These are phyloP conservation scores for Monarcha castaneiventris DNA, from an alignment of 2,113 vertebrate species.

Conservation along the genomic window DNA sequence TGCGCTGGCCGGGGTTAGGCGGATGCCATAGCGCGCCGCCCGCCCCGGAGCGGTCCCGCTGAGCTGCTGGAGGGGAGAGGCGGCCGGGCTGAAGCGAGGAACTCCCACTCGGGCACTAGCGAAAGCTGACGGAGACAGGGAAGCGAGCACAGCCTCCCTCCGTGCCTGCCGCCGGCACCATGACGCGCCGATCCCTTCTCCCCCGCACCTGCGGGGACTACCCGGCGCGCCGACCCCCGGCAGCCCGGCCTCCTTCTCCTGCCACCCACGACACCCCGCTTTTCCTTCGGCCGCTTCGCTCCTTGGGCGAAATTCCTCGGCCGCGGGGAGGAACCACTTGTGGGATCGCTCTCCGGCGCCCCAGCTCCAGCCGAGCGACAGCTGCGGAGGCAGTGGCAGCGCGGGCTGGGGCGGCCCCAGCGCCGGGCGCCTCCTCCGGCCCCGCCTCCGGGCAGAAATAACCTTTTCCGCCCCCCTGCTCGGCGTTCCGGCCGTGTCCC, in stretches of 20 bases:
- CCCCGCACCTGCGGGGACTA: neutral
- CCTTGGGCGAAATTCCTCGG: neutral
- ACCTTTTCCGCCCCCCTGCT: neutral
- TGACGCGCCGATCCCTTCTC: conserved; percentile 39
- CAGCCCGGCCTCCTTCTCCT: neutral
- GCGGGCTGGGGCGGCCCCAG: neutral
- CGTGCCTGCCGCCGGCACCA: neutral
- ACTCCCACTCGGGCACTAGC: conserved; percentile 38
- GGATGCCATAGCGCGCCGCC: conserved; percentile 60
- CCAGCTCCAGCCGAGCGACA: neutral
- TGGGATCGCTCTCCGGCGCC: neutral
- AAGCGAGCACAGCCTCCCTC: conserved; percentile 11
- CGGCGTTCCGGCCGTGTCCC: neutral
- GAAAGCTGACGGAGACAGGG: neutral
- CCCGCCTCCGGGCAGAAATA: neutral
- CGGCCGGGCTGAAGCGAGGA: neutral
- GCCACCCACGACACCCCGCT: neutral
- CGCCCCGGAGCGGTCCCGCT: conserved; percentile 1
- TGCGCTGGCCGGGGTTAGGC: conserved; percentile 45
- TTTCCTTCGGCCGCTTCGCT: neutral
- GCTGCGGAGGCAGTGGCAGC: neutral
- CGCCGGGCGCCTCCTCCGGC: neutral
- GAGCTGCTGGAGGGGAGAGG: neutral
- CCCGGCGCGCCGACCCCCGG: neutral
- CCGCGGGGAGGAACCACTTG: neutral